Base-by-base conservation (phyloP, 2,113 vertebrate genomes). In the Macquaria australasica region DNA sequence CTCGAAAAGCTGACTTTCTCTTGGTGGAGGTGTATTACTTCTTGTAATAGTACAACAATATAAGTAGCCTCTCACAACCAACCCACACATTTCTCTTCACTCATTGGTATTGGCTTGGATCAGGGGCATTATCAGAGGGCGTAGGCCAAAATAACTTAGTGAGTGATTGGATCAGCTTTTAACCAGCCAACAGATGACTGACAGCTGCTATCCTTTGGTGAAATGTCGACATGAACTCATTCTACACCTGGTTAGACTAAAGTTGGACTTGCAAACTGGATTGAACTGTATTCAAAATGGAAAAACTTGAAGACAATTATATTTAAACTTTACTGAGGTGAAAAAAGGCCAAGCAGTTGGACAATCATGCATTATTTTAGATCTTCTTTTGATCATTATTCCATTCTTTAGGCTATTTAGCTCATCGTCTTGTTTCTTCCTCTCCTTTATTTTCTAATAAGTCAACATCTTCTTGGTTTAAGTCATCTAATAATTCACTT, bases 81-180 rank as follows among this genome's bases (percentile, higher is more conserved):
- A 75, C 9, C 18, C 18, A 11, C 43, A 50, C 6, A 37, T 76
- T 23, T 50, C 4, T 74, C 56, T 50, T 48, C 2, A 15, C 20
- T 50, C 8, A n/a, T 64, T 39, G 8, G 5, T 31, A 37, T 64
- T 25, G 39, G 4, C 43, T 63, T 43, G 18, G 10, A 60, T 63
- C 20, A 21, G 48, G 5, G 23, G 4, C 53, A 55, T 31, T 5
- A n/a, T 16, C 20, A 31, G 56, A 48, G 10, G 25, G 41, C 6
- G 18, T 48, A 60, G 43, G 48, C 25, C 18, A 74, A 23, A 73
- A 59, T 39, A 6, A 41, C 50, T 37, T 53, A 70, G 37, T 58
- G 23, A 58, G 71, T 28, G 41, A 75, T n/a, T 75, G 58, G 56
- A 31, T 60, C 28, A 70, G 45, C 16, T 25, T 51, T 18, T 71